Evolutionary conservation across 37 sponge, comb jelly and placozoan species (phyloP), one percentile per base, ranked within the genome.

Genomic region (Chondrilla cf. caribensis): DNA sequence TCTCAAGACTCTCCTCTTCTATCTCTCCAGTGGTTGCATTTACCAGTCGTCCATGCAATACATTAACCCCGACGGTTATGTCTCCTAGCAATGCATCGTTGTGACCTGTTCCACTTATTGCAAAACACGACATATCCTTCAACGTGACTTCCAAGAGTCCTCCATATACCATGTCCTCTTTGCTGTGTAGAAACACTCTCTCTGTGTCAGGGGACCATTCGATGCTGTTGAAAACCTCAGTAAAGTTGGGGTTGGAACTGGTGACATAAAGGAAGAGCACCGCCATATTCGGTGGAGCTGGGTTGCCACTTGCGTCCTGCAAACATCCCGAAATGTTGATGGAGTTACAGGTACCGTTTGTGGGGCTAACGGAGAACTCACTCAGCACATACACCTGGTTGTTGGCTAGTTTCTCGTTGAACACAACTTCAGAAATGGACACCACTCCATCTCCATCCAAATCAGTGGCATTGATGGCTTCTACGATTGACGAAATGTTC

Each of bases 391-490:
- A 36, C 9, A 73, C 40, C 43, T 14, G 15, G 42, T 38, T 38
- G 24, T 43, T n/a, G 60, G 31, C 35, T 58, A 58, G 84, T 32
- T n/a, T 82, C 54, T 90, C 90, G 11, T 72, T 38, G 15, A 60
- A 26, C 9, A 58, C 35, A 11, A 79, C 9, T 86, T 90, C 84
- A 36, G 62, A 72, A 3, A 80, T 42, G 70, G 66, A 64, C 4
- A 86, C 39, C 44, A 78, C 28, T 22, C 81, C 87, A 79, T 86
- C 86, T 60, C 77, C 81, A 79, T 87, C 79, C 17, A 87, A 17
- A 42, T 90, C 91, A 19, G 58, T 47, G 8, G 36, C 58, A 54
- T 7, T 47, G 8, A 59, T 14, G 3, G 21, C 33, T 15, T 21
- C 58, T 0, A 62, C 81, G 7, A 70, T 81, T 19, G 7, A 2